A percentile compares a stretch with the other conserved stretches of the same genome.
Conservation (phyloP, 2,888 invertebrate species). For the Dastarcus helophoroides region DNA sequence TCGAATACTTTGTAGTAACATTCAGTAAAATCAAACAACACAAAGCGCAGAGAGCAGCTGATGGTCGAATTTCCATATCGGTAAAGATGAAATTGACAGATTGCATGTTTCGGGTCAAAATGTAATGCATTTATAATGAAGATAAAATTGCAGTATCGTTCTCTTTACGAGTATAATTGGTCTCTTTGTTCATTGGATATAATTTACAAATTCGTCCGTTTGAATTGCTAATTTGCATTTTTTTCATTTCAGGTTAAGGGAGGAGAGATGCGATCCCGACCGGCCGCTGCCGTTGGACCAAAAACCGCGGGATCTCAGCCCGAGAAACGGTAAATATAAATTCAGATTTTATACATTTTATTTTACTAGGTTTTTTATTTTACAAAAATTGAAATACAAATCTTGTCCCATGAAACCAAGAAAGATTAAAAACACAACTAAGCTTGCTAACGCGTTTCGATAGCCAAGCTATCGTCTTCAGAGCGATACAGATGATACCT, state of each 20-base stretch:
- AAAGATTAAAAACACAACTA: too few species aligned
- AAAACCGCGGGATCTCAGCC: constrained; percentile 75
- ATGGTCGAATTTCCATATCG: constrained; percentile 23
- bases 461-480: too few species aligned
- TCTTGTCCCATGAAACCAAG: too few species aligned
- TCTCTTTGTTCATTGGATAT: constrained; percentile 22
- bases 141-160: constrained; percentile 29
- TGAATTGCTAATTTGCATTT: constrained; percentile 19
- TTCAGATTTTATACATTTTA: too few species aligned
- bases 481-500: too few species aligned
- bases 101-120: constrained; percentile 30
- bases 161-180: constrained; percentile 24
- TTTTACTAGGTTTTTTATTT: too few species aligned
- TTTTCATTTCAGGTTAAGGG: constrained; percentile 66
- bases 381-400: too few species aligned
- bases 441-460: too few species aligned
- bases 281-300: constrained; percentile 68
- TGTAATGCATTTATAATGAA: constrained; percentile 37
- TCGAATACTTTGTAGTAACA: too few species aligned
- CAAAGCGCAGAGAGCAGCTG: too few species aligned
- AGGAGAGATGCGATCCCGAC: constrained; percentile 77
- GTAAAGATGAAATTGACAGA: constrained; percentile 31
- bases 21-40: too few species aligned
- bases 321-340: constrained; percentile 79
- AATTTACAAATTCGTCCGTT: constrained; percentile 17